Conservation (phyloP, 1,140 invertebrate genomes). For the Pararge aegeria region DNA sequence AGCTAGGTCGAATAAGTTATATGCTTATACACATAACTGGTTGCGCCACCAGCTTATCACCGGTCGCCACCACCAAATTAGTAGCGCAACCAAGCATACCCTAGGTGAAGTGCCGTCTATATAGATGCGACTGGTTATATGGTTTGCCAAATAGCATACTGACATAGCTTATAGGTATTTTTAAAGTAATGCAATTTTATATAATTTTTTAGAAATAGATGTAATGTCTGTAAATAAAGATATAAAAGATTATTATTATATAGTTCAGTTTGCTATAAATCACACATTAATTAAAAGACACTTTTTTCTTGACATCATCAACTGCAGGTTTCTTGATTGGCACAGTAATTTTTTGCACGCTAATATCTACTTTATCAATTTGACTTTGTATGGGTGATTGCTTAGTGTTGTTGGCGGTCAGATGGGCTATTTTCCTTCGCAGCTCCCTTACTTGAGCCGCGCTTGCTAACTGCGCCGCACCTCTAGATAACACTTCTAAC, state of each 20-base stretch:
- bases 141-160: too few relatives aligned
- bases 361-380: constrained; percentile 29
- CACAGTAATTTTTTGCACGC: constrained; percentile 26
- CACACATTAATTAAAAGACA: constrained; percentile 50
- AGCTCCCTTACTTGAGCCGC: constrained; percentile 56
- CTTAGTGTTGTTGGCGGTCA: constrained; percentile 28
- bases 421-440: constrained; percentile 49
- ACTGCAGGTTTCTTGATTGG: constrained; percentile 28
- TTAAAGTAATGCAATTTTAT: too few relatives aligned
- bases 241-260: neutral
- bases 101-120: too few relatives aligned
- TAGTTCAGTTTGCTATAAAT: neutral
- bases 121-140: too few relatives aligned
- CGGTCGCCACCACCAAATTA: too few relatives aligned
- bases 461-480: constrained; percentile 53
- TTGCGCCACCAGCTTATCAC: too few relatives aligned
- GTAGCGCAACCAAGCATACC: too few relatives aligned
- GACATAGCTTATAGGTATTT: too few relatives aligned
- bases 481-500: constrained; percentile 49
- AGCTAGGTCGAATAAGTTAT: too few relatives aligned
- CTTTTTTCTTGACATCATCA: constrained; percentile 65
- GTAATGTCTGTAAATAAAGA: too few relatives aligned
- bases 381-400: constrained; percentile 21
- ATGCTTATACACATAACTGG: too few relatives aligned
- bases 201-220: too few relatives aligned